Percentiles rank a stretch among this genome's conserved stretches.
Conservation (phyloP, 2,888 invertebrate genomes). For the Nineta flava region DNA sequence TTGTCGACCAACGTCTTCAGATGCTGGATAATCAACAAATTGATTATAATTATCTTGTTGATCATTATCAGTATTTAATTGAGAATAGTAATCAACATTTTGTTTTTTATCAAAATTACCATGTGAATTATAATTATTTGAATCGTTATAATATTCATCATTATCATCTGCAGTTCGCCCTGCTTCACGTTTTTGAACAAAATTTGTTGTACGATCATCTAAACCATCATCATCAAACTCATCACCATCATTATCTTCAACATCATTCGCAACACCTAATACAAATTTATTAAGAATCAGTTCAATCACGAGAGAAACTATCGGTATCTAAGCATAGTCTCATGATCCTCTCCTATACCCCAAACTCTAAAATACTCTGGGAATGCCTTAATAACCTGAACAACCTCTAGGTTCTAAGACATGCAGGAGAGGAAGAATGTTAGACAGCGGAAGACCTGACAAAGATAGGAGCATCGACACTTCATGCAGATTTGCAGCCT, state of each 20-base stretch:
- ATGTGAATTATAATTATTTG: background rate
- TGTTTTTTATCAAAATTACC: background rate
- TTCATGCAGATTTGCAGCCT: no score
- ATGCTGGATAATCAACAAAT: slow-evolving; percentile 8
- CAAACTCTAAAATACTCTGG: no score
- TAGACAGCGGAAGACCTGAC: no score
- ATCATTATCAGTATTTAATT: slow-evolving; percentile 11
- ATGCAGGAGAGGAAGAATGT: no score
- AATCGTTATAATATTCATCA: background rate
- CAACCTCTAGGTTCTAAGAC: no score
- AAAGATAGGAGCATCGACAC: no score
- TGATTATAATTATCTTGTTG: slow-evolving; percentile 10
- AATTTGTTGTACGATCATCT: slow-evolving; percentile 28
- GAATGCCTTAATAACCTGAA: no score
- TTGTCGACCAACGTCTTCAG: slow-evolving; percentile 9
- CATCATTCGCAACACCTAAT: slow-evolving; percentile 19
- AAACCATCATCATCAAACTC: slow-evolving; percentile 35
- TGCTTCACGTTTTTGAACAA: slow-evolving; percentile 19
- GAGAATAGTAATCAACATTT: slow-evolving; percentile 9
- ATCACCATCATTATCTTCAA: slow-evolving; percentile 32
- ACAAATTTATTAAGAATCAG: no score
- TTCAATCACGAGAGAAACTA: no score
- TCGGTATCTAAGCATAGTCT: no score
- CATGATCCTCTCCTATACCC: no score
- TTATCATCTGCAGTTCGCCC: slow-evolving; percentile 11